These are phyloP conservation scores for Megastigmus dorsalis DNA, from an alignment of 2,888 invertebrate genomes.

Conservation along the genomic window DNA sequence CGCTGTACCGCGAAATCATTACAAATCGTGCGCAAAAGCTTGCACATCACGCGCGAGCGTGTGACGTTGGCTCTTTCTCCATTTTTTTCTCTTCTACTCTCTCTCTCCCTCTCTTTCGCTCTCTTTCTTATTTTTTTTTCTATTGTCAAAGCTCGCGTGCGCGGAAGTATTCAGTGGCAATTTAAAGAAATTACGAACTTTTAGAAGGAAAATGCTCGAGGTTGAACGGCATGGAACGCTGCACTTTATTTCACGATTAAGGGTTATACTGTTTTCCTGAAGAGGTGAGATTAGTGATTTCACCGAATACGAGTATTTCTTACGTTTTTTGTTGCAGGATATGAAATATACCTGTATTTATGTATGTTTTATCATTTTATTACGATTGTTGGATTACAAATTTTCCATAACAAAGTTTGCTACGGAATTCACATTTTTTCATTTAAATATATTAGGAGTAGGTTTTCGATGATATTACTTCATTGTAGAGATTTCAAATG, in stretches of 20 bases:
- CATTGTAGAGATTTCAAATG: too few species aligned
- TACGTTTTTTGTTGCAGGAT: too few species aligned
- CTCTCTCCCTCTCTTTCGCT: background rate
- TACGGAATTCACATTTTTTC: too few species aligned
- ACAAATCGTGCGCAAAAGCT: constrained; percentile 46
- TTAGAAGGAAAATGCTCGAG: constrained; percentile 12
- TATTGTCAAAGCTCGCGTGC: constrained; percentile 41
- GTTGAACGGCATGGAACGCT: background rate
- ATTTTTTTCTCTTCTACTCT: background rate
- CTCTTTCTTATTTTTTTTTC: constrained; percentile 8
- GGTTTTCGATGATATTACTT: too few species aligned
- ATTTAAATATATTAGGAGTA: too few species aligned
- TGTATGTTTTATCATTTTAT: too few species aligned
- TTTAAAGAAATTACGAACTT: constrained; percentile 45
- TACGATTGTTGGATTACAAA: too few species aligned
- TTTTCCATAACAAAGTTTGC: too few species aligned
- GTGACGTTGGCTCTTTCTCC: background rate
- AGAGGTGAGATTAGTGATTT: background rate
- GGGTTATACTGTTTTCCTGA: too few species aligned
- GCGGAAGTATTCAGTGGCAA: constrained; percentile 8
- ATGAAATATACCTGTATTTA: too few species aligned
- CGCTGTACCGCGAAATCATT: constrained; percentile 52
- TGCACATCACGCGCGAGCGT: constrained; percentile 2
- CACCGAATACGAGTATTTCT: too few species aligned
- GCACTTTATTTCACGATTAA: constrained; percentile 24